Percentiles rank a stretch among this genome's conserved stretches.
These are phyloP conservation scores for Scaptomyza reducta DNA, from an alignment of 2,888 invertebrate genomes.

Conservation along the genomic window DNA sequence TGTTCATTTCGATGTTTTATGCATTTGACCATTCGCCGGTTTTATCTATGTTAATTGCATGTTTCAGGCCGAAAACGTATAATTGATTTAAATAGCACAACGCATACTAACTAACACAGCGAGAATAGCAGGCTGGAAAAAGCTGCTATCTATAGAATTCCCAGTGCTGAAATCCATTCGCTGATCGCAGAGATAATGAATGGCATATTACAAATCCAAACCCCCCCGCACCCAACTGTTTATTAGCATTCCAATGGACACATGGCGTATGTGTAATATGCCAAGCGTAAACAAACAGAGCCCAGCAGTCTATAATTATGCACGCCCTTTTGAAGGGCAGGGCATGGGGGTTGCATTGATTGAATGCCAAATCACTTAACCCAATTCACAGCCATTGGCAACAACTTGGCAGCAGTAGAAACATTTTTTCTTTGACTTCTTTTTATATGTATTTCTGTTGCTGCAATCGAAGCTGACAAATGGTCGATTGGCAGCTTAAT, in stretches of 20 bases:
- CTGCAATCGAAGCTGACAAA: slow-evolving; percentile 70
- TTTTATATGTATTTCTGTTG: slow-evolving; percentile 17
- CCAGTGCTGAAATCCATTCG: slow-evolving; percentile 42
- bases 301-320: slow-evolving; percentile 58
- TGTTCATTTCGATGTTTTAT: slow-evolving; percentile 36
- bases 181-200: slow-evolving; percentile 66
- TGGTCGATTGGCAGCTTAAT: slow-evolving; percentile 77
- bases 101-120: slow-evolving; percentile 7
- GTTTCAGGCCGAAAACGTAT: slow-evolving; percentile 48
- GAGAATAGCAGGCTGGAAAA: slow-evolving; percentile 21
- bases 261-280: slow-evolving; percentile 54
- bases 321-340: slow-evolving; percentile 20
- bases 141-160: slow-evolving; percentile 29
- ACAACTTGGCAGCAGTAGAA: slow-evolving; percentile 63
- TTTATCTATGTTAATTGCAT: slow-evolving; percentile 33
- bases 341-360: slow-evolving; percentile 45
- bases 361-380: slow-evolving; percentile 76
- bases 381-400: slow-evolving; percentile 70
- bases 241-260: slow-evolving; percentile 47
- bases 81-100: slow-evolving; percentile 69
- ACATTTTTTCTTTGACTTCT: slow-evolving; percentile 22
- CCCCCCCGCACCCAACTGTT: slow-evolving; percentile 44
- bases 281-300: slow-evolving; percentile 56
- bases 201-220: slow-evolving; percentile 50
- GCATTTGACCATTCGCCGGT: slow-evolving; percentile 13